Evolutionary conservation across 2,888 invertebrate genomes (phyloP), one percentile per base, ranked within the genome.

Genomic region (Pilophorus perplexus): DNA sequence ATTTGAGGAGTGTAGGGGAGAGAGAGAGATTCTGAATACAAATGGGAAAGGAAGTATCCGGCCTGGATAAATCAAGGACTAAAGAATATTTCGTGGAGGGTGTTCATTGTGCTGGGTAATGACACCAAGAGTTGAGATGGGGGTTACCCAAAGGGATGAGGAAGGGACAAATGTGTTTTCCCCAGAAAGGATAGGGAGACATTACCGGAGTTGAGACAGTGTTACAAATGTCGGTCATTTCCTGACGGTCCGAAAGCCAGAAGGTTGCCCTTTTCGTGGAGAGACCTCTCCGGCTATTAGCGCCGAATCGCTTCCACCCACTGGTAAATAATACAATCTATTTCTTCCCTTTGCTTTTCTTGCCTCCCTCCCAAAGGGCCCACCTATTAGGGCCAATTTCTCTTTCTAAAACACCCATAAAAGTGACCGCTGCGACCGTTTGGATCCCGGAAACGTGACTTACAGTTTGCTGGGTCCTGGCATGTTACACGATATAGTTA

Each of bases 171-270:
- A 62, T 62, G 62, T 62, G 62, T 62, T 62, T 62, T 62, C 62
- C 62, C 28, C 16, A 22, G 44, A 40, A 3, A n/a, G 12, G 38
- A 28, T 20, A 10, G 20, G 12, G 25, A 40, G 66, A 48, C 66
- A 66, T 66, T 66, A 66, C 66, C 66, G 66, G 66, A 33, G 46
- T 46, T 66, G 66, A 66, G 66, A 66, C 66, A 66, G 66, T 66
- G 66, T 66, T 66, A 66, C 66, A 66, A 66, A 66, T 66, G 66
- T 44, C 57, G 66, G 66, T 66, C 66, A 66, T 66, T 66, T 66
- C 66, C 66, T 66, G 33, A 18, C 23, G 12, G 14, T 28, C 18
- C 27, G 14, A 14, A 22, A 37, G 59, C 62, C 27, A 62, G 62
- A 62, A 27, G 62, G 62, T 60, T 57, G 38, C 42, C 20, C 55